These are phyloP conservation scores for Neodiprion fabricii DNA, from an alignment of 1,140 invertebrate genomes.

Conservation along the genomic window DNA sequence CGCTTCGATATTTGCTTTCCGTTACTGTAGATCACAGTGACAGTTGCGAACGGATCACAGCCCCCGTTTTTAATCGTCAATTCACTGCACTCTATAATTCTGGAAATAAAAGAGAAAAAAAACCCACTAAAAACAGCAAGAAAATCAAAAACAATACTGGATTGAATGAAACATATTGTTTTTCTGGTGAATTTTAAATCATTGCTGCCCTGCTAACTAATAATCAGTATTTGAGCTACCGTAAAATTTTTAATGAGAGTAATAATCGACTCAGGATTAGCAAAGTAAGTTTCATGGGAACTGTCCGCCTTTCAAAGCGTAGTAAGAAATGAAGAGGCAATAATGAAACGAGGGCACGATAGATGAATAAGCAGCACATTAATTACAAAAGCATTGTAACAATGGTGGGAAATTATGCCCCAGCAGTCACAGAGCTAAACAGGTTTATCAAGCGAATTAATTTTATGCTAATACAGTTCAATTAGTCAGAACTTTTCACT, in stretches of 20 bases:
- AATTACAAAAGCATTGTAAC: neutral
- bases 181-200: too few species aligned
- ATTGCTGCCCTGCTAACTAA: too few species aligned
- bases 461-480: neutral
- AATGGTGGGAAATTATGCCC: neutral
- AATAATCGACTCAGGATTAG: too few species aligned
- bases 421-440: neutral
- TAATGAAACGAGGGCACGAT: too few species aligned
- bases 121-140: neutral
- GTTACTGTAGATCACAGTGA: slow-evolving; percentile 81
- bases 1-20: slow-evolving; percentile 81
- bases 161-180: too few species aligned
- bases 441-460: neutral
- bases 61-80: slow-evolving; percentile 87
- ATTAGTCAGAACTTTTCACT: neutral
- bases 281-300: too few species aligned
- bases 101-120: slow-evolving; percentile 42
- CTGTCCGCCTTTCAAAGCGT: too few species aligned
- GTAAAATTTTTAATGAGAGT: too few species aligned
- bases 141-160: neutral
- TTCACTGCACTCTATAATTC: slow-evolving; percentile 85
- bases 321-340: too few species aligned
- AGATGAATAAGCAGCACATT: too few species aligned
- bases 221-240: too few species aligned
- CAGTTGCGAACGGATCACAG: slow-evolving; percentile 88